Base-by-base conservation (phyloP, 2,888 invertebrate genomes). In the Zhuqinia jingwanae region DNA sequence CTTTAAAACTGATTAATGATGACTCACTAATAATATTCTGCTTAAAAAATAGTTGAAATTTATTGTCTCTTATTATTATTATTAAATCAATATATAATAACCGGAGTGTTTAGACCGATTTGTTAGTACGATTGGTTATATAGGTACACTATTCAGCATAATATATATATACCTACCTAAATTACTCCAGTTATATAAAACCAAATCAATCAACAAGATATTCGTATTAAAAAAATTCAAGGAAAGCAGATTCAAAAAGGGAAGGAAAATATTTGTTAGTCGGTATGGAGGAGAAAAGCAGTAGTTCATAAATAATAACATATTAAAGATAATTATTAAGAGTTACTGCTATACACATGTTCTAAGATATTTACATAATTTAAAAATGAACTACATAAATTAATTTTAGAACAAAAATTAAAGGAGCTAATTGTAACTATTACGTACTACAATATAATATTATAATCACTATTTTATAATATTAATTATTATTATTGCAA, bases 401-500 rank as follows among this genome's bases (percentile, higher is more conserved):
- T 68, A 68, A 11, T 15, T 15, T n/a, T 22, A 36, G 36, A 36
- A 36, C 8, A 8, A 36, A 36, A 36, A 36, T 36, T 36, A 36
- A 36, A 68, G 42, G 1, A n/a, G 30, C 63, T 65, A 65, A 36
- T 36, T 36, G 42, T 65, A 30, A 65, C 42, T 70, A 76, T 56
- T 56, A 47, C 25, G n/a, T n/a, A 60, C 47, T 63, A 65, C 25
- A 22, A 30, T 68, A 80, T 86, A 45, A 27, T 30, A 15, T 15
- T 53, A 75, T 27, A 17, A 53, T 20, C 45, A 75, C 20, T 82
- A 58, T 82, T n/a, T n/a, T n/a, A n/a, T n/a, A n/a, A n/a, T n/a
- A n/a, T n/a, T n/a, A n/a, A n/a, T n/a, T n/a, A 60, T 30, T 65
- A 76, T 81, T 87, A 83, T 87, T 87, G 87, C 87, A 87, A 87